Conservation (phyloP, 2,888 invertebrate species). For the Gari tellinella region DNA sequence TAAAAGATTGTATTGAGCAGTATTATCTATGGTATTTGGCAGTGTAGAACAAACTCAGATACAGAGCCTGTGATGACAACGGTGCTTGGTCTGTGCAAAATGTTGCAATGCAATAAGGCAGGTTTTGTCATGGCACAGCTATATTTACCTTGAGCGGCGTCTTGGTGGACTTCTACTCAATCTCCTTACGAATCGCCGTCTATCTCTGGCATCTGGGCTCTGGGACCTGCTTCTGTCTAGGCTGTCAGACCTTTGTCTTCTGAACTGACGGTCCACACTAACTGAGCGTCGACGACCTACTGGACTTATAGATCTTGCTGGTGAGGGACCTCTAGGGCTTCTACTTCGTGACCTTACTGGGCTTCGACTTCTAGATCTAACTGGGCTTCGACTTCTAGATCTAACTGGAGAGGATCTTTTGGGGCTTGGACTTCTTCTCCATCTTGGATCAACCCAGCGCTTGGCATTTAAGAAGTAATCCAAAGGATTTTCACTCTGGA, state of each 20-base stretch:
- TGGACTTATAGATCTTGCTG: constrained; percentile 20
- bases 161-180: constrained; percentile 30
- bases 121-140: too few species aligned
- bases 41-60: too few species aligned
- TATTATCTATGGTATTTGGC: too few species aligned
- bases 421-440: constrained; percentile 7
- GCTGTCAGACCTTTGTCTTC: constrained; percentile 28
- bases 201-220: constrained; percentile 33
- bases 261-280: constrained; percentile 33
- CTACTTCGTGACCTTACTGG: constrained; percentile 6
- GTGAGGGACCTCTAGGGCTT: constrained; percentile 15
- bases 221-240: constrained; percentile 29
- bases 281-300: constrained; percentile 11
- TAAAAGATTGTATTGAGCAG: too few species aligned
- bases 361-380: constrained; percentile 11
- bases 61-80: too few species aligned
- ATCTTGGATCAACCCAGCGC: constrained; percentile 49
- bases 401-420: constrained; percentile 1
- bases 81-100: too few species aligned
- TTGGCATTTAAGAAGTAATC: constrained; percentile 61
- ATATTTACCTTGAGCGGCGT: too few species aligned
- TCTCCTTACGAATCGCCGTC: constrained; percentile 29
- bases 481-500: constrained; percentile 36
- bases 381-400: constrained; percentile 20
- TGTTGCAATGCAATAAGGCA: too few species aligned